These are phyloP conservation scores for Tylochromis polylepis DNA, from an alignment of 2,113 vertebrate genomes.

Conservation along the genomic window DNA sequence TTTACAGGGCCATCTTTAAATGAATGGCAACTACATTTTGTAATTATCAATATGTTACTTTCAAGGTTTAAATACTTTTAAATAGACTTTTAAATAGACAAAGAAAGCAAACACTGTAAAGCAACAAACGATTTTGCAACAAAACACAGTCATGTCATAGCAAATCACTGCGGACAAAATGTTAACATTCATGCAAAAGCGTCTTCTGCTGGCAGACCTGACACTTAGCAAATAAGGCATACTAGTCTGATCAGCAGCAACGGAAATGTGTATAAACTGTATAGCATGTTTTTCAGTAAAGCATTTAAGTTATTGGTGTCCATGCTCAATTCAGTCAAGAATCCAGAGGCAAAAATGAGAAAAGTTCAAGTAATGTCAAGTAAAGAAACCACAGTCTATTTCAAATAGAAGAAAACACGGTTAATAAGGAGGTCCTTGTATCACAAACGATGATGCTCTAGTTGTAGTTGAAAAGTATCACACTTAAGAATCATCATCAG, in stretches of 20 bases:
- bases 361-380: conserved; percentile 41
- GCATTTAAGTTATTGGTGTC: conserved; percentile 2
- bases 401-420: conserved; percentile 10
- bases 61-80: conserved; percentile 51
- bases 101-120: conserved; percentile 52
- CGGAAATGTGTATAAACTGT: conserved; percentile 7
- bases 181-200: conserved; percentile 70
- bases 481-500: conserved; percentile 87
- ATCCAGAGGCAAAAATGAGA: conserved; percentile 28
- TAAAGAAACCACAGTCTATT: conserved; percentile 12
- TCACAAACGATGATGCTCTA: conserved; percentile 46
- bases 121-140: conserved; percentile 37
- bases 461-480: not conserved
- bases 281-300: not conserved
- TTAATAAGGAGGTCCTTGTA: conserved; percentile 13
- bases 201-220: conserved; percentile 32
- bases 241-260: conserved; percentile 55
- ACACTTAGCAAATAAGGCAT: conserved; percentile 47
- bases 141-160: conserved; percentile 29
- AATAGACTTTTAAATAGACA: conserved; percentile 54
- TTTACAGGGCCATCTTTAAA: conserved; percentile 72
- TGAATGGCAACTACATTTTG: conserved; percentile 52
- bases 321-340: conserved; percentile 34
- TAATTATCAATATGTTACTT: conserved; percentile 40
- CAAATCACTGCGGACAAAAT: conserved; percentile 50